Conservation (phyloP, 1,140 invertebrate species). For the Ganaspis sp. region DNA sequence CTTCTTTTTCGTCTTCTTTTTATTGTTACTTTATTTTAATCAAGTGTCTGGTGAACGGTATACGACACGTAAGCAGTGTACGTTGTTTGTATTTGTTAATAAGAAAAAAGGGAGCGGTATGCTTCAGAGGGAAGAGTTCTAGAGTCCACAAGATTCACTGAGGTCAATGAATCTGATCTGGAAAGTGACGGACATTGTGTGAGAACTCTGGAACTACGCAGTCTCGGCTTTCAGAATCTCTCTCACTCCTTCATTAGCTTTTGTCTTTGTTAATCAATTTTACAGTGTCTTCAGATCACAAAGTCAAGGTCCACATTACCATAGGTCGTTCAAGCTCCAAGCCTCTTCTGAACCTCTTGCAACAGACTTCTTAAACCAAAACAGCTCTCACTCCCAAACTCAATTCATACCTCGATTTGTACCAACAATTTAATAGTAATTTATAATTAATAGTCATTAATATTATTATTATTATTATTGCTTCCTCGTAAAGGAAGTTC, state of each 20-base stretch:
- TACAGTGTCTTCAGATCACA: neutral
- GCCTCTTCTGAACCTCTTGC: constrained; percentile 11
- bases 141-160: constrained; percentile 57
- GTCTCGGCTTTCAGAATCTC: constrained; percentile 57
- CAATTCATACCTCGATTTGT: too few species aligned
- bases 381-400: too few species aligned
- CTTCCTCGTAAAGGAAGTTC: too few species aligned
- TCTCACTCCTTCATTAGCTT: constrained; percentile 39
- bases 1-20: neutral
- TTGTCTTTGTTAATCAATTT: constrained; percentile 42
- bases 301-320: constrained; percentile 8
- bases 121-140: constrained; percentile 5
- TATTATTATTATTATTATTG: too few species aligned
- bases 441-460: too few species aligned
- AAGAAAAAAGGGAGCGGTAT: constrained; percentile 8
- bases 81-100: neutral
- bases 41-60: constrained; percentile 8
- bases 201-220: constrained; percentile 60
- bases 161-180: constrained; percentile 70
- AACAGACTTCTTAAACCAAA: neutral
- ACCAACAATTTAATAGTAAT: too few species aligned
- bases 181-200: constrained; percentile 60
- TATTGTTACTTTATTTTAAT: neutral
- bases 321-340: neutral
- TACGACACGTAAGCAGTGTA: neutral